Percentiles rank a stretch among this genome's conserved stretches.
phyloP scores from a whole-genome alignment of 2,888 invertebrate species.

The Drosophila pseudotalamancana region DNA sequence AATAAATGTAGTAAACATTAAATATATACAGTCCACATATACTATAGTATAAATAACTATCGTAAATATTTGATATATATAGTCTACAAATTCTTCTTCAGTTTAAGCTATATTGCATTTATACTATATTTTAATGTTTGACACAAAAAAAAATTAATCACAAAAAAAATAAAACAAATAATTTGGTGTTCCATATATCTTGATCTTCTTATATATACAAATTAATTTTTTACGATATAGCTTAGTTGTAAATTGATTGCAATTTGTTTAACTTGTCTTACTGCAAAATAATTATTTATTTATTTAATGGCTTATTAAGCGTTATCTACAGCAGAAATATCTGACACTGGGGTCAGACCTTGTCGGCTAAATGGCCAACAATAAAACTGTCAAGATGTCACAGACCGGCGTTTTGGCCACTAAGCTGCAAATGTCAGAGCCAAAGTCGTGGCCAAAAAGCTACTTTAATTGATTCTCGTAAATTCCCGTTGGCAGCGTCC shows the following conservation, averaged over 20 bases:
- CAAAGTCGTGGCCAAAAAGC: conserved; percentile 46
- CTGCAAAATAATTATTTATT: neutral
- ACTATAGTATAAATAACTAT: no score
- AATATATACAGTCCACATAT: no score
- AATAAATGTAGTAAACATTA: no score
- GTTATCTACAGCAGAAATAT: conserved; percentile 1
- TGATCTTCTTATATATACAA: no score
- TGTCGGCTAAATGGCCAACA: conserved; percentile 41
- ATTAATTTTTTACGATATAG: neutral
- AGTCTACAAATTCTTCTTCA: no score
- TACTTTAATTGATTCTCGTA: conserved; percentile 66
- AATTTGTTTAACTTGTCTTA: neutral
- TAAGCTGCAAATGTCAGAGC: conserved; percentile 43
- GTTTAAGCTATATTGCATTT: no score
- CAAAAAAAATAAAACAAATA: no score
- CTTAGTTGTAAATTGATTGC: neutral
- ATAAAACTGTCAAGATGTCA: conserved; percentile 72
- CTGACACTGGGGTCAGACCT: neutral
- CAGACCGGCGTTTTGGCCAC: conserved; percentile 16
- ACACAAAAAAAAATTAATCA: no score
- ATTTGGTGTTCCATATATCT: no score
- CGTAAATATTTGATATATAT: no score
- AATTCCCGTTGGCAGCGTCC: conserved; percentile 52
- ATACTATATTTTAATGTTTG: no score
- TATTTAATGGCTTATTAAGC: conserved; percentile 16